Evolutionary conservation across 2,888 invertebrate species (phyloP).

Genomic region (Cephus sareptanus): DNA sequence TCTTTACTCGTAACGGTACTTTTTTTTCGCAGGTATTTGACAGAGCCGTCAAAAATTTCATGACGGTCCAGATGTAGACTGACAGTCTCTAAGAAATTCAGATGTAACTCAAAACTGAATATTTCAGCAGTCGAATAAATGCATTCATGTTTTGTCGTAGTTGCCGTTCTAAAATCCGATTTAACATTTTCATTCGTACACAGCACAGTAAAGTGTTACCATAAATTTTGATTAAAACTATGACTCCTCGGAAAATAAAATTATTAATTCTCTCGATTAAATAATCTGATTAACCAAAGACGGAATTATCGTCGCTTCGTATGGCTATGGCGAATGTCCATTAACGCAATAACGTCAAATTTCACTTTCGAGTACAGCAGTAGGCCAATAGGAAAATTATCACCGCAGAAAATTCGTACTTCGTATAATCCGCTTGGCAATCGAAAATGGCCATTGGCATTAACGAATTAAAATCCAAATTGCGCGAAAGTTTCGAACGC

Average conservation of each 20-base stretch:
- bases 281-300: neutral
- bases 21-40: neutral
- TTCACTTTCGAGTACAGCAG: neutral
- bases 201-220: neutral
- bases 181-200: neutral
- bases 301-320: neutral
- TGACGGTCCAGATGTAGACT: neutral
- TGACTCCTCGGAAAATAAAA: neutral
- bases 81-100: neutral
- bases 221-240: neutral
- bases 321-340: too few relatives aligned
- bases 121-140: neutral
- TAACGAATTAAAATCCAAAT: neutral
- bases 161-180: neutral
- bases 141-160: neutral
- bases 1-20: neutral
- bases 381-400: too few relatives aligned
- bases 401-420: too few relatives aligned
- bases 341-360: neutral
- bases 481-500: neutral
- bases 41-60: neutral
- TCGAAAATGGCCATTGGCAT: neutral
- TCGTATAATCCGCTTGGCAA: neutral
- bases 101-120: neutral
- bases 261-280: neutral